Base-by-base conservation (phyloP, 2,797 vertebrate genomes). In the Micromesistius poutassou region DNA sequence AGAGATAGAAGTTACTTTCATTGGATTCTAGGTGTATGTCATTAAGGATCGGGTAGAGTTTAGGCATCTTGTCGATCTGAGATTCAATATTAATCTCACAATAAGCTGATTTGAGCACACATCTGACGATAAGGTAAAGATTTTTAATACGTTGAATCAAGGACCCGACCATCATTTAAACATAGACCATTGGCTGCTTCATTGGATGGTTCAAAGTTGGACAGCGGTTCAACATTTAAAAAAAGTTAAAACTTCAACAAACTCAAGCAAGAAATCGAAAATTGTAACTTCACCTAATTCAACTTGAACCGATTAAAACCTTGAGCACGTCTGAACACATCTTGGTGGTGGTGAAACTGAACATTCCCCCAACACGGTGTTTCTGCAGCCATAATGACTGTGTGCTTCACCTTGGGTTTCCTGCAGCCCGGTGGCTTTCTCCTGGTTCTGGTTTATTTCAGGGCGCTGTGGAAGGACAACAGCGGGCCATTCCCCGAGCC, bases 371-470 rank as follows among this genome's bases (percentile, higher is more conserved):
- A 46, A 46, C 42, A 46, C 2, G 1, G 14, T 22, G 46, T 19
- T 55, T 19, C 46, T 55, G 5, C 46, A 55, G 46, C 46, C 12
- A 55, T 19, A 55, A 55, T 55, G 16, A 9, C 8, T 4, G 22
- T 7, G 55, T 62, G 55, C 55, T n/a, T 42, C 35, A 73, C n/a
- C 12, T 73, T 38, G 19, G 35, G 33, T 28, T 14, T 30, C 22
- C 36, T 14, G 36, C 35, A 13, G 22, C 35, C 72, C 36, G 68
- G 14, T 13, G 68, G 28, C 10, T 12, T 9, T 30, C 68, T 30
- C 10, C 22, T 76, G 79, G 88, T 87, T 83, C 86, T 82, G 85
- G 88, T 91, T 85, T 71, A 81, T 83, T 88, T 84, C 88, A 84
- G 75, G 42, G 31, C 9, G 86, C 82, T 30, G 62, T 75, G 82